Base-by-base conservation (phyloP, 2,888 invertebrate species). In the Brachyopa scutellaris region DNA sequence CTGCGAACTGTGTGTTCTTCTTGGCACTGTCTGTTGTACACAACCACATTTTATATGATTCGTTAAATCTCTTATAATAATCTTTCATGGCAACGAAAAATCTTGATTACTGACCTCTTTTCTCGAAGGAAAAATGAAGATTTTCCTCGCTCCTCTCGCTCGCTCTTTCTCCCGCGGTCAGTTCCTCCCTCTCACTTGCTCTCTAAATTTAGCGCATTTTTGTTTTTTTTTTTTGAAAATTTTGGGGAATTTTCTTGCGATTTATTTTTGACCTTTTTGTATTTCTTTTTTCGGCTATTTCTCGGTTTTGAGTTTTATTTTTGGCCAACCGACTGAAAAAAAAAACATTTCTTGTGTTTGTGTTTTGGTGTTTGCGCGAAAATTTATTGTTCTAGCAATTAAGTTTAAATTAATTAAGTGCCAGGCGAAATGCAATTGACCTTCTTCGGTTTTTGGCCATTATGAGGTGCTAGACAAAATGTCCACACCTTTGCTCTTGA, bases 401-500 rank as follows among this genome's bases (percentile, higher is more conserved):
- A 76, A 80, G 64, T 80, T 76, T 57, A 62, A 69, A 76, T 70
- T 76, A 80, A 80, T 80, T 80, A 59, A 76, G 76, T 76, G 80
- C 51, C 69, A 80, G 55, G 85, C 85, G 84, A 88, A 88, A 86
- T 88, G 87, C 87, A 88, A 87, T 88, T 87, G 88, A 88, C 88
- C 88, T 87, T 88, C 88, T 79, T 85, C 80, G 77, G 83, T 23
- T 29, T 23, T 26, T 72, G 26, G 42, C 53, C 47, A 47, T 55
- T 55, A 62, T 57, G 74, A 77, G 84, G 84, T 77, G 85, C 70
- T 85, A 87, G 87, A 87, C 87, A 86, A 84, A 77, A 62, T 87
- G 85, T 85, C 87, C 87, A 85, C 85, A 78, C 40, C 49, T 72
- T 62, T 59, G 33, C 40, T 38, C 38, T 38, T 74, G 67, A 29